Percentiles rank a stretch among this genome's conserved stretches.
Conservation (phyloP, 2,888 invertebrate genomes). For the Linnaemya tessellans region DNA sequence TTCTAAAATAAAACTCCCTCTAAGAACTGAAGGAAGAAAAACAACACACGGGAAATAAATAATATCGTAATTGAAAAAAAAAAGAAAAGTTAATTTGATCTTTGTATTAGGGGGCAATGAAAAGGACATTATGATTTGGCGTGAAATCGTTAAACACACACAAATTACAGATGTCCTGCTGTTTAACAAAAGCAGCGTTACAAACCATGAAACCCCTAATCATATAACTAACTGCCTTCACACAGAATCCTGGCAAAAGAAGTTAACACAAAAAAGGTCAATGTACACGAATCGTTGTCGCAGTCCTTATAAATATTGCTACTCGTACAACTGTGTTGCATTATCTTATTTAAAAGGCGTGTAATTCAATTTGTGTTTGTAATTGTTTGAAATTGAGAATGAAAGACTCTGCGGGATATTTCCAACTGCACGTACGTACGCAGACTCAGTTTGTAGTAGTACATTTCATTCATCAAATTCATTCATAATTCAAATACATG, state of each 20-base stretch:
- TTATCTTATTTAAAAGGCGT: constrained; percentile 79
- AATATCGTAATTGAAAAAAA: not conserved
- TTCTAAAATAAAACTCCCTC: constrained; percentile 65
- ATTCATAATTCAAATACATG: constrained; percentile 20
- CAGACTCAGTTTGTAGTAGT: constrained; percentile 21
- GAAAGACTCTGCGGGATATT: constrained; percentile 70
- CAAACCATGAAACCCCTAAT: constrained; percentile 72
- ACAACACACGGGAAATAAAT: not conserved
- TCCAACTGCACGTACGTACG: constrained; percentile 45
- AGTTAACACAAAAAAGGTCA: constrained; percentile 46
- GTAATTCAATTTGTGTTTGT: constrained; percentile 81
- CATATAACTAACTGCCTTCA: constrained; percentile 43
- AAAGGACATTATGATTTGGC: constrained; percentile 69
- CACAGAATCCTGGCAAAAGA: constrained; percentile 36
- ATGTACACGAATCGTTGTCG: constrained; percentile 24
- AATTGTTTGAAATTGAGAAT: constrained; percentile 61
- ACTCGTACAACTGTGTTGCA: constrained; percentile 52
- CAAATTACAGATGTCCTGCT: constrained; percentile 73
- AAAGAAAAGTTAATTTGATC: constrained; percentile 22
- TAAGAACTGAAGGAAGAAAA: not conserved
- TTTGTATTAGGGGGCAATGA: constrained; percentile 50
- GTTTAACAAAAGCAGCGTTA: constrained; percentile 59
- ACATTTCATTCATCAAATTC: constrained; percentile 39
- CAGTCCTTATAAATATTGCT: constrained; percentile 21
- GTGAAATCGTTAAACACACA: constrained; percentile 71